A percentile compares a stretch with the other conserved stretches of the same genome.
phyloP scores from a whole-genome alignment of 2,888 invertebrate species.

The Heliconius ethilla region DNA sequence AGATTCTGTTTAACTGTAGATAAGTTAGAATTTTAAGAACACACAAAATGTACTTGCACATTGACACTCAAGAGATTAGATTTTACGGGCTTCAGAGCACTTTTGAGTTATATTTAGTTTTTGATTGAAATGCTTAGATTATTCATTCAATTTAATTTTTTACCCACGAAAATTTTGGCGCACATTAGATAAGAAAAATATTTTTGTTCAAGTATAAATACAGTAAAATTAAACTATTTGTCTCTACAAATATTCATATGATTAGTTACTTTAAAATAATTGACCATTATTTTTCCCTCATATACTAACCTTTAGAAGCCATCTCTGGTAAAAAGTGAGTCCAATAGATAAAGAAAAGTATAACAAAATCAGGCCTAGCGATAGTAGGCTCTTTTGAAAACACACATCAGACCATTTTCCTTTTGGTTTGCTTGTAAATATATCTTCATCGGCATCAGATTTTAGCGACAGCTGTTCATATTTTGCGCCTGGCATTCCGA shows the following conservation, averaged over 20 bases:
- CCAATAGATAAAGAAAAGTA: constrained; percentile 97
- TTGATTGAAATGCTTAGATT: too few relatives aligned
- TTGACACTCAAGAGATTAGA: too few relatives aligned
- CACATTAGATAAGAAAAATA: background rate
- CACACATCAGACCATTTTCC: constrained; percentile 69
- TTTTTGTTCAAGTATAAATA: background rate
- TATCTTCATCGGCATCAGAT: constrained; percentile 68
- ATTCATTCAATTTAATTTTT: too few relatives aligned
- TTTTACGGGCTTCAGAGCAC: too few relatives aligned
- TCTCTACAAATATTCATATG: too few relatives aligned
- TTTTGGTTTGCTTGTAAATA: constrained; percentile 65
- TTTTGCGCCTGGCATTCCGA: constrained; percentile 70
- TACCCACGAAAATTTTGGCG: too few relatives aligned
- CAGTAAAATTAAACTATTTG: background rate
- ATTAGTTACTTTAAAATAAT: too few relatives aligned
- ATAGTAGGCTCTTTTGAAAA: constrained; percentile 69
- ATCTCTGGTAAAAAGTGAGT: constrained; percentile 98
- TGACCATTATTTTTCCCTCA: background rate
- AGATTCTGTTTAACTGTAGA: background rate
- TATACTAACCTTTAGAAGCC: constrained; percentile 89
- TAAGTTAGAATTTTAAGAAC: too few relatives aligned
- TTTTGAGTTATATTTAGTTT: too few relatives aligned
- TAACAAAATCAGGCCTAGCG: constrained; percentile 84
- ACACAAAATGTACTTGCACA: too few relatives aligned
- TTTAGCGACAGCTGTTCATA: constrained; percentile 78